Percentiles rank a stretch among this genome's conserved stretches.
These are phyloP conservation scores for Grammomys surdaster DNA, from an alignment of 2,113 vertebrate species.

Conservation along the genomic window DNA sequence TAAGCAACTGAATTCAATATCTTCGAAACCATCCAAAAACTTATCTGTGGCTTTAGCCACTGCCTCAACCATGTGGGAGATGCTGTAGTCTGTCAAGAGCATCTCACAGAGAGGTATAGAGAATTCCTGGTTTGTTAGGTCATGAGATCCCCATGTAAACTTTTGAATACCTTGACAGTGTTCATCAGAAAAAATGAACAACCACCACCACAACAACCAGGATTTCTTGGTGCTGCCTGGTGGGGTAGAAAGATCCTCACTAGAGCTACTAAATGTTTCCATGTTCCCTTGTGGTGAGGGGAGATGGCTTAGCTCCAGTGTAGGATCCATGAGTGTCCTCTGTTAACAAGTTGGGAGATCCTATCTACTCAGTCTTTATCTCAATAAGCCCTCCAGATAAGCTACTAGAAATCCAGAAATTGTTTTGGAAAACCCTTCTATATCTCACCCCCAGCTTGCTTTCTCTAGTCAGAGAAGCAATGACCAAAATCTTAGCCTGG, in stretches of 20 bases:
- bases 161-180: background rate
- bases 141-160: no score
- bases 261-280: background rate
- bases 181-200: background rate
- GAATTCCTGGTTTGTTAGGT: background rate
- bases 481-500: background rate
- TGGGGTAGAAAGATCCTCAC: background rate
- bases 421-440: background rate
- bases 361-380: background rate
- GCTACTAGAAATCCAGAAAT: background rate
- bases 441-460: background rate
- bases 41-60: background rate
- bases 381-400: background rate
- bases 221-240: background rate
- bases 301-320: background rate
- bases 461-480: constrained; percentile 21
- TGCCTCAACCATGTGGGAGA: background rate
- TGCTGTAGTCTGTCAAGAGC: background rate
- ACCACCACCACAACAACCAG: background rate
- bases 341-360: background rate
- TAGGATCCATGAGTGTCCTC: background rate
- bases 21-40: background rate
- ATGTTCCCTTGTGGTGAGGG: background rate
- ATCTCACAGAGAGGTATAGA: background rate
- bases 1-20: background rate